Evolutionary conservation across 2,797 vertebrate genomes (phyloP), one percentile per base, ranked within the genome.

Genomic region (Sebastes itinus): DNA sequence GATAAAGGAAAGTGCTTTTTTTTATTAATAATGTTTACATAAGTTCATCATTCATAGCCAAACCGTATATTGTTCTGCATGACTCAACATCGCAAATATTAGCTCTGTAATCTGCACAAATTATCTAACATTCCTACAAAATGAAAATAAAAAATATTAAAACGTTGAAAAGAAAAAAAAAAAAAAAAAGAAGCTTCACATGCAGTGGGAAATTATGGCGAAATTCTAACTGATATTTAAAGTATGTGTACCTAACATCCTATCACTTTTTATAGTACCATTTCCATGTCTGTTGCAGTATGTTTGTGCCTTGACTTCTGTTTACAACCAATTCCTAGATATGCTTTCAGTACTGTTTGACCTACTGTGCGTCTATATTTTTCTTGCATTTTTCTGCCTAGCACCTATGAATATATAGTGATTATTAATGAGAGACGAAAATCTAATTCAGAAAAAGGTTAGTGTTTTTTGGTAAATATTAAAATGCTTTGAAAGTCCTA

Each of bases 251-350:
- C 83, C 91, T 95, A 93, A 95, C 94, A 88, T 90, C 89, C 85
- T 92, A 32, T 92, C 92, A 88, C 78, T 91, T 92, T 92, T 93
- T 92, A 84, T 91, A 89, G 87, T 87, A 86, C 58, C 81, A 82
- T 90, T 92, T 92, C 82, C 89, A 73, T 33, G 81, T 95, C 88
- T 94, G 89, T 94, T 94, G 90, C 94, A 85, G 95, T 94, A 90
- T 94, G 94, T 95, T 92, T 93, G 97, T 98, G 97, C 97, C 97
- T 97, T 97, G 95, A 96, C 93, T 94, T 96, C 86, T 90, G 96
- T 97, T 97, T 97, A 94, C 95, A 93, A 87, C 92, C 83, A 56
- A 84, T 90, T 92, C 88, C 75, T 93, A 92, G 88, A 92, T 87
- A 86, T 90, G 87, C 87, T 94, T 92, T 91, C 74, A 82, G 86